Evolutionary conservation across 1,140 invertebrate genomes (phyloP).

Genomic region (Paraescarpia echinospica): DNA sequence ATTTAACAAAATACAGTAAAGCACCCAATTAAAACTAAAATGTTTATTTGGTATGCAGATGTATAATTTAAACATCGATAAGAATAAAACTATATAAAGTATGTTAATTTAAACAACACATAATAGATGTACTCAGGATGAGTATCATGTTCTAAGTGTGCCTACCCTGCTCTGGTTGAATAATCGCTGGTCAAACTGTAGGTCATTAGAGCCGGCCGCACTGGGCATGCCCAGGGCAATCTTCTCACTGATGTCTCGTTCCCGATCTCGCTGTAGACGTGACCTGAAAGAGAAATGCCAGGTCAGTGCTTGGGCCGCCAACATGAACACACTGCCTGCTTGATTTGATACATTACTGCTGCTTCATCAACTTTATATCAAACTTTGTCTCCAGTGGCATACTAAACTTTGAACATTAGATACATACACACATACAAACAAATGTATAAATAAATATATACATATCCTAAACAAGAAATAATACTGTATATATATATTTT

Average conservation of each 20-base stretch:
- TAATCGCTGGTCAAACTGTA: conserved; percentile 92
- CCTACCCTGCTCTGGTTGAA: conserved; percentile 85
- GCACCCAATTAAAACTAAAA: no score
- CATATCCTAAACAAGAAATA: neutral
- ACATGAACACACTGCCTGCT: neutral
- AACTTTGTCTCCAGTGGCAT: neutral
- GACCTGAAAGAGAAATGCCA: conserved; percentile 62
- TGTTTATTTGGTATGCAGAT: no score
- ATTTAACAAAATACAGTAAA: neutral
- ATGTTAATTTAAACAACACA: neutral
- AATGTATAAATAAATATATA: neutral
- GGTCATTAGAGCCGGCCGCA: conserved; percentile 69
- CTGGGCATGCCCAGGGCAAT: conserved; percentile 94
- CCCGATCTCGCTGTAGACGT: conserved; percentile 85
- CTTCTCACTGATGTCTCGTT: conserved; percentile 97
- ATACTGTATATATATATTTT: neutral
- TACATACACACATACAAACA: neutral
- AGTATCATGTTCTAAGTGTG: neutral
- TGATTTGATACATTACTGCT: neutral
- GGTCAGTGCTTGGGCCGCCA: neutral
- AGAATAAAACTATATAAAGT: neutral
- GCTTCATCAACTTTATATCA: neutral
- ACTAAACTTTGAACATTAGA: neutral
- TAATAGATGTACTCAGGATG: neutral
- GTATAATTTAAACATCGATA: no score